Evolutionary conservation across 30 jellyfish, hydroid and myxozoan species (phyloP).

Genomic region (Hydra vulgaris): DNA sequence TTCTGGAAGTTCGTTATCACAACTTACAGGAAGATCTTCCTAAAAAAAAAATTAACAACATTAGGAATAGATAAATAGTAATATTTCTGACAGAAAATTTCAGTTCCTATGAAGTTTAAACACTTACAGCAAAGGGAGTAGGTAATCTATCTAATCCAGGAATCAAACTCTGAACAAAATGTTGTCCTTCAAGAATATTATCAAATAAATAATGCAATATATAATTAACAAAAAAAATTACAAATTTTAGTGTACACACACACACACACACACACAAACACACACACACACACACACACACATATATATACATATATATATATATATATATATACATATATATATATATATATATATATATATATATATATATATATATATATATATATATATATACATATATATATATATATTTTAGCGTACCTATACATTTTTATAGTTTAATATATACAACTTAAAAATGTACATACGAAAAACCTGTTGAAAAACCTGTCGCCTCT

Average conservation of each 20-base stretch:
- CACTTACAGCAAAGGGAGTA: conserved; percentile 70
- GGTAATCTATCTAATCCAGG: conserved; percentile 80
- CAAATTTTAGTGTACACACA: no score
- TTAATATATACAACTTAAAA: background rate
- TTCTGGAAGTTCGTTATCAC: conserved; percentile 72
- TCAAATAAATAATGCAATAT: background rate
- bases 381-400: no score
- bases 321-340: no score
- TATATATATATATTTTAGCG: no score
- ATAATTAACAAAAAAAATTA: no score
- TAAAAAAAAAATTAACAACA: background rate
- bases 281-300: no score
- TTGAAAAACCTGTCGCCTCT: conserved; percentile 41
- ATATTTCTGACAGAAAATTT: no score
- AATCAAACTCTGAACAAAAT: conserved; percentile 65
- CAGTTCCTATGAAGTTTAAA: background rate
- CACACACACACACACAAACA: no score
- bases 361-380: no score
- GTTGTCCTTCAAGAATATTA: conserved; percentile 46
- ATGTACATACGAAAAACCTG: conserved; percentile 54
- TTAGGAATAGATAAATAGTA: background rate
- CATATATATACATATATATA: no score
- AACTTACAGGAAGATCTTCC: conserved; percentile 73
- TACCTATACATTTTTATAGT: no score
- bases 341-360: no score